Conservation (phyloP, 2,888 invertebrate genomes). For the Heteromyza rotundicornis region DNA sequence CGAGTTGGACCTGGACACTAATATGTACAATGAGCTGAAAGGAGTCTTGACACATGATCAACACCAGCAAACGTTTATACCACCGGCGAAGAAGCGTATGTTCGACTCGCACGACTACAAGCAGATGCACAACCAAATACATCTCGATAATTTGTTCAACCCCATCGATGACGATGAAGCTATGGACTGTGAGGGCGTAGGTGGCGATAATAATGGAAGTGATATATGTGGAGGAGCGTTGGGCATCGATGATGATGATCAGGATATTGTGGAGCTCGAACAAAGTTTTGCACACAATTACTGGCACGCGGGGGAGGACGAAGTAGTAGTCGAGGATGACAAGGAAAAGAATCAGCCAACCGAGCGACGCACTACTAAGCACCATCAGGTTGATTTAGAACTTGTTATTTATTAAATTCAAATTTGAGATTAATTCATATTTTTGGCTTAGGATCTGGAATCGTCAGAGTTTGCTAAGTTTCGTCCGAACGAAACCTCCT, state of each 20-base stretch:
- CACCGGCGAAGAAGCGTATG: conserved; percentile 34
- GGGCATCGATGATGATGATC: conserved; percentile 27
- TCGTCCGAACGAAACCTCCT: conserved; percentile 51
- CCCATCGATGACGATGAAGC: conserved; percentile 36
- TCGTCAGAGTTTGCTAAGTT: conserved; percentile 38
- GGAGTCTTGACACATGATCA: background rate
- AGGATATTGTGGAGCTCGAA: conserved; percentile 36
- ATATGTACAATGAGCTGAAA: background rate
- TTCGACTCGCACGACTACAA: conserved; percentile 42
- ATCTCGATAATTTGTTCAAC: conserved; percentile 58
- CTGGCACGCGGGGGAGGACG: conserved; percentile 33
- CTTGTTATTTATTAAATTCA: background rate
- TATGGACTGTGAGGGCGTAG: conserved; percentile 39
- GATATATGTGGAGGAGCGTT: too few species aligned
- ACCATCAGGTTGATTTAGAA: too few species aligned
- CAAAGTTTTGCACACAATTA: conserved; percentile 39
- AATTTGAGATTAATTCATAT: background rate
- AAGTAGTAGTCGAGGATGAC: conserved; percentile 8
- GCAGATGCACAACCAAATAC: conserved; percentile 40
- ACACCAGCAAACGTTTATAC: conserved; percentile 11
- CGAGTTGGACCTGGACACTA: background rate
- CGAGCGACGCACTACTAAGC: too few species aligned
- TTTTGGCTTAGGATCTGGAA: conserved; percentile 27
- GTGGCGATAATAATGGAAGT: conserved; percentile 26
- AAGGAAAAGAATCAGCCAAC: background rate